A percentile compares a stretch with the other conserved stretches of the same genome.
These are phyloP conservation scores for Balearica regulorum DNA, from an alignment of 2,797 vertebrate species.

Conservation along the genomic window DNA sequence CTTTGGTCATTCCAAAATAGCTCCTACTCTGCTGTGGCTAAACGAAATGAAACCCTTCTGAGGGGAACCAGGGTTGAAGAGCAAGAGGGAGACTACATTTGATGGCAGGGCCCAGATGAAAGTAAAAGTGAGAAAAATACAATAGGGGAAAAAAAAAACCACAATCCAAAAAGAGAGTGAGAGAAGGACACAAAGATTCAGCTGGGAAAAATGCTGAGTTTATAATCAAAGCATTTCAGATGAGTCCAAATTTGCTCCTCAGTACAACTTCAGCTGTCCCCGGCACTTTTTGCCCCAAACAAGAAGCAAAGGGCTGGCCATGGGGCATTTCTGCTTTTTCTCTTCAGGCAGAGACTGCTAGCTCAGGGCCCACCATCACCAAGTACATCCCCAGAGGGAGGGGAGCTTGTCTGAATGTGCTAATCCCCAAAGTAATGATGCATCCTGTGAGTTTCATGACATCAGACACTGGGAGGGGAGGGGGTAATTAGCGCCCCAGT, in stretches of 20 bases:
- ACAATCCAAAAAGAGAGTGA: rapidly evolving
- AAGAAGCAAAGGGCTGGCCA: neutral
- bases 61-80: neutral
- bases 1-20: neutral
- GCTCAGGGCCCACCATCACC: neutral
- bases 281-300: rapidly evolving
- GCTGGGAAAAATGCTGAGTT: neutral
- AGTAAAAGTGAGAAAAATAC: neutral
- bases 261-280: neutral
- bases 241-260: neutral
- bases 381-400: neutral
- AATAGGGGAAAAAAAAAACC: neutral
- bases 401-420: neutral
- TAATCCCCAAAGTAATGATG: constrained; percentile 43
- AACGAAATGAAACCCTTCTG: neutral
- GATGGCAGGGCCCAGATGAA: neutral
- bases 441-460: constrained; percentile 10
- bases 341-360: neutral
- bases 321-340: neutral
- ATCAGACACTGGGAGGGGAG: constrained; percentile 44
- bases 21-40: neutral
- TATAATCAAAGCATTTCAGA: neutral
- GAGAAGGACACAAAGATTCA: neutral
- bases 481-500: constrained; percentile 14
- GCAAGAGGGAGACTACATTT: neutral